Conservation (phyloP, 2,797 vertebrate genomes). For the Champsocephalus esox region DNA sequence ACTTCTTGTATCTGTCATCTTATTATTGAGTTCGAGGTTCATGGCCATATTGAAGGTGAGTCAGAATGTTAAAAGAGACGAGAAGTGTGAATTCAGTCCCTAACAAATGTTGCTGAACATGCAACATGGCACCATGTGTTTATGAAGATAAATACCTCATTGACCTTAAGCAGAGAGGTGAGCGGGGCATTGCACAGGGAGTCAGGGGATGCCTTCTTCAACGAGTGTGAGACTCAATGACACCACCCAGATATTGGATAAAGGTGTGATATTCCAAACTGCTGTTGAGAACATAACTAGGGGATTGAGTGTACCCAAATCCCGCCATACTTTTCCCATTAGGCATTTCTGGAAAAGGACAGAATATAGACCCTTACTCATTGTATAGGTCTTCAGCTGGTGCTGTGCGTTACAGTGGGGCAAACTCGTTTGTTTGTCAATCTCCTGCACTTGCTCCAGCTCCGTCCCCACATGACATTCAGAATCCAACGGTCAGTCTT, state of each 20-base stretch:
- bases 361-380: background rate
- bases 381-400: background rate
- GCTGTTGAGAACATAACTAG: background rate
- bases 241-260: background rate
- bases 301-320: slow-evolving; percentile 14
- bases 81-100: background rate
- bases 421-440: background rate
- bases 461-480: slow-evolving; percentile 6
- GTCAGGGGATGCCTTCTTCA: background rate
- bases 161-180: background rate
- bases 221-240: background rate
- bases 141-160: background rate
- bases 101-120: background rate
- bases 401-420: background rate
- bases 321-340: background rate
- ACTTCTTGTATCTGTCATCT: no score
- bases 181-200: background rate
- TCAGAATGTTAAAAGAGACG: background rate
- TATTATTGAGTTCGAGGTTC: no score
- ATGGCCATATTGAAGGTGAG: no score
- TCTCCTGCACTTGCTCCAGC: slow-evolving; percentile 2
- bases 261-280: background rate
- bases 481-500: background rate
- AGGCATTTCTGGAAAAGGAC: background rate
- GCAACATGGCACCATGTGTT: background rate